These are phyloP conservation scores for Carcina quercana DNA, from an alignment of 2,888 invertebrate species.

Conservation along the genomic window DNA sequence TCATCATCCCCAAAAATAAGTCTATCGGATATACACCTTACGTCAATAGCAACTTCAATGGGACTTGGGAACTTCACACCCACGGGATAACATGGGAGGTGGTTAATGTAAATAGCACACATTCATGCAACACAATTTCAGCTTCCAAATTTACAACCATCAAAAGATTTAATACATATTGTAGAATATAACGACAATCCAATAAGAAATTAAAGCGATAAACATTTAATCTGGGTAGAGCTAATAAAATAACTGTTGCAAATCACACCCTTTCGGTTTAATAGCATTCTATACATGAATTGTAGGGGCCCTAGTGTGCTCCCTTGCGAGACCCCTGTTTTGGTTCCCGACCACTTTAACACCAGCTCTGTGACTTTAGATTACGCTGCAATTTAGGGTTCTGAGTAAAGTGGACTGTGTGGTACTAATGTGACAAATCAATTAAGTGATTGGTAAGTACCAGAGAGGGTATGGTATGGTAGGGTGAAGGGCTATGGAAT, in stretches of 20 bases:
- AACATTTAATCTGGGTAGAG: constrained; percentile 53
- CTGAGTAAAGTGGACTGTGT: neutral
- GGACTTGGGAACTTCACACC: too few relatives aligned
- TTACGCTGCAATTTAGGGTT: neutral
- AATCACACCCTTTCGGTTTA: constrained; percentile 60
- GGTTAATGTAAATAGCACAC: too few relatives aligned
- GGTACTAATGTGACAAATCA: constrained; percentile 48
- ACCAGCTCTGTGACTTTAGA: neutral
- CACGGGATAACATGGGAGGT: too few relatives aligned
- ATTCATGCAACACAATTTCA: too few relatives aligned
- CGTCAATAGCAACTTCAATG: too few relatives aligned
- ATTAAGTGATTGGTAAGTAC: constrained; percentile 53
- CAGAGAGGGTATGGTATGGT: constrained; percentile 2
- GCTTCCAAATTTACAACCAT: too few relatives aligned
- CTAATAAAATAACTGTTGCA: constrained; percentile 66
- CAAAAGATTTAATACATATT: too few relatives aligned
- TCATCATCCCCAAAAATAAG: too few relatives aligned
- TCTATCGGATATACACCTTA: too few relatives aligned
- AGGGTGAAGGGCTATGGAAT: constrained; percentile 6
- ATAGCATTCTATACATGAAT: constrained; percentile 42
- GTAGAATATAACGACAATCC: too few relatives aligned
- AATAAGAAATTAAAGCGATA: constrained; percentile 19
- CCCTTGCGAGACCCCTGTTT: constrained; percentile 16
- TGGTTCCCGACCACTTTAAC: constrained; percentile 3
- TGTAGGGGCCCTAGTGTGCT: constrained; percentile 23